Evolutionary conservation across 2,888 invertebrate genomes (phyloP).

Genomic region (Conchocele bisecta): DNA sequence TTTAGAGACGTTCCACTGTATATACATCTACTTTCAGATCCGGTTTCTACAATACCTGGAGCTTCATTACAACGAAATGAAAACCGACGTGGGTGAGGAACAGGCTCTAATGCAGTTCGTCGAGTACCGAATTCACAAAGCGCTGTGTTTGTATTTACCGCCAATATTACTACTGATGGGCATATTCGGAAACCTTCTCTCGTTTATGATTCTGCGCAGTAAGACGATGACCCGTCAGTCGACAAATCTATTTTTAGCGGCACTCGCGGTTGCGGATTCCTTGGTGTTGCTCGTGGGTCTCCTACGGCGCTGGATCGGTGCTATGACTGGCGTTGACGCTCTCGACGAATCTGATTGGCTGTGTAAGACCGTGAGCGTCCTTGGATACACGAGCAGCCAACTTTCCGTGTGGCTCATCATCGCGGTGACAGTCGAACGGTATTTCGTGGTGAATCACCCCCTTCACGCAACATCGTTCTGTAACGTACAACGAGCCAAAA

Average conservation of each 20-base stretch:
- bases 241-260: slow-evolving; percentile 80
- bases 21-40: slow-evolving; percentile 17
- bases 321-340: slow-evolving; percentile 74
- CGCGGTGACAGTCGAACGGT: slow-evolving; percentile 80
- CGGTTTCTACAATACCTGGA: slow-evolving; percentile 13
- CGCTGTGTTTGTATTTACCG: slow-evolving; percentile 74
- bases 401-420: slow-evolving; percentile 81
- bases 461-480: slow-evolving; percentile 76
- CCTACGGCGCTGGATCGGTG: slow-evolving; percentile 77
- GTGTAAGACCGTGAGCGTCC: slow-evolving; percentile 75
- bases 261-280: slow-evolving; percentile 79
- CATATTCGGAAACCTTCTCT: slow-evolving; percentile 79
- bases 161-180: slow-evolving; percentile 78
- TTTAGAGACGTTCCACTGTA: no score
- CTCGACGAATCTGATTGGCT: slow-evolving; percentile 69
- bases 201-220: slow-evolving; percentile 77
- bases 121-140: slow-evolving; percentile 68
- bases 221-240: slow-evolving; percentile 78
- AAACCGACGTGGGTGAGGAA: neutral
- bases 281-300: slow-evolving; percentile 79
- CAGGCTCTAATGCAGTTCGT: slow-evolving; percentile 38
- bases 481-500: slow-evolving; percentile 71
- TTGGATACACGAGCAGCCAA: slow-evolving; percentile 78
- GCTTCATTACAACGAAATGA: no score
- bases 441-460: slow-evolving; percentile 80